Conservation (phyloP, 2,888 invertebrate species). For the Tetragonisca angustula region DNA sequence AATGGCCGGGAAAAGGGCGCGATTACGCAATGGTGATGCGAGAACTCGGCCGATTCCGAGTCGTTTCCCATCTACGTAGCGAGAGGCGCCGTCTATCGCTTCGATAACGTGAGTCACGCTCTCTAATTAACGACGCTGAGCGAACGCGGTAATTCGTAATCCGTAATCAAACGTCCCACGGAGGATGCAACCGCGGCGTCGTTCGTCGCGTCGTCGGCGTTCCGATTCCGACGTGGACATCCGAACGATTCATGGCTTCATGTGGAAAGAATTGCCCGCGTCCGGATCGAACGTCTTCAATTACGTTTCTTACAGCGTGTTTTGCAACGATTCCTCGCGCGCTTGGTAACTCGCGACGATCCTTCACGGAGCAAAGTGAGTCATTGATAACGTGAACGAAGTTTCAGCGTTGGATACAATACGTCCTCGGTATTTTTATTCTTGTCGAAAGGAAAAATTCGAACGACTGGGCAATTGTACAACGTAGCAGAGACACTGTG, state of each 20-base stretch:
- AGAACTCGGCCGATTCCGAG: slow-evolving; percentile 39
- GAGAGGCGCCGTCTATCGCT: slow-evolving; percentile 45
- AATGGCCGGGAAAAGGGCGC: slow-evolving; percentile 29
- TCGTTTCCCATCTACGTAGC: slow-evolving; percentile 22
- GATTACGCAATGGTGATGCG: slow-evolving; percentile 40
- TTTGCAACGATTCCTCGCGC: too few relatives aligned
- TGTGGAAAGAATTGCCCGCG: slow-evolving; percentile 6
- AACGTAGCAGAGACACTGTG: not conserved
- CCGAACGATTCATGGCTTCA: slow-evolving; percentile 25
- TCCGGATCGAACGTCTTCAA: not conserved
- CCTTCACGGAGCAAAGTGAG: not conserved
- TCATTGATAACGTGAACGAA: not conserved
- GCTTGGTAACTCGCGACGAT: not conserved
- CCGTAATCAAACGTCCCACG: slow-evolving; percentile 28
- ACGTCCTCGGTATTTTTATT: not conserved
- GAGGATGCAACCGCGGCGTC: not conserved
- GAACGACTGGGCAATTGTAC: not conserved
- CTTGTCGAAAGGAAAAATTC: not conserved
- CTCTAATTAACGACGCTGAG: slow-evolving; percentile 68
- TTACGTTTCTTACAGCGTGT: not conserved
- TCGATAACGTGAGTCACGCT: slow-evolving; percentile 68
- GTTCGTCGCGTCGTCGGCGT: not conserved
- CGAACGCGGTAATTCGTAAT: slow-evolving; percentile 65
- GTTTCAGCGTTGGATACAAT: not conserved
- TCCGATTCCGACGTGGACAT: slow-evolving; percentile 17